Evolutionary conservation across 2,113 vertebrate genomes (phyloP).

Genomic region (Hystrix cristata): DNA sequence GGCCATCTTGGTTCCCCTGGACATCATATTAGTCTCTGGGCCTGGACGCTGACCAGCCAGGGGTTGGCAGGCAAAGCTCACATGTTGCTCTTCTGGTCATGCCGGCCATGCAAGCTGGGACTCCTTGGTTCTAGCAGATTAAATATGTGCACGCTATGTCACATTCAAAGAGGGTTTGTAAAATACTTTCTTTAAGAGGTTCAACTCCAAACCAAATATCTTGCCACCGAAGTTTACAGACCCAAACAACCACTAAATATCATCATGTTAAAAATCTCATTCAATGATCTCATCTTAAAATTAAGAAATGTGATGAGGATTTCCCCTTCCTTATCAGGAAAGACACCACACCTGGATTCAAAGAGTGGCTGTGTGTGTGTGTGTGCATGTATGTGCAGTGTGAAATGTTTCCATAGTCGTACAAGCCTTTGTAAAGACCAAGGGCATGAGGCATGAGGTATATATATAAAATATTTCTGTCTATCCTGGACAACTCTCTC

Average conservation of each 20-base stretch:
- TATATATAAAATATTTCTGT: not conserved
- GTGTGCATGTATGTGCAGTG: not conserved
- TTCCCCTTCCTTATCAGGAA: slow-evolving; percentile 41
- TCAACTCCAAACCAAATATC: slow-evolving; percentile 61
- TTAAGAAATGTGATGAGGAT: slow-evolving; percentile 51
- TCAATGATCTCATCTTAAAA: slow-evolving; percentile 73
- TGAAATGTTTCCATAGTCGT: not conserved
- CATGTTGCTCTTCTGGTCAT: not conserved
- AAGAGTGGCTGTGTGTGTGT: not conserved
- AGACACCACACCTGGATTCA: slow-evolving; percentile 21
- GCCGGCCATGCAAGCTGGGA: not conserved
- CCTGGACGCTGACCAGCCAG: not conserved
- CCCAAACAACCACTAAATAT: slow-evolving; percentile 54
- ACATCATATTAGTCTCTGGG: not conserved
- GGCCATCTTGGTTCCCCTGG: not conserved
- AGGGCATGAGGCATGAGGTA: not conserved
- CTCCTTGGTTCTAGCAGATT: not conserved
- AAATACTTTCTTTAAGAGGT: slow-evolving; percentile 17
- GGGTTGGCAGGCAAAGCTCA: not conserved
- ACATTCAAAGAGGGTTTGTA: not conserved
- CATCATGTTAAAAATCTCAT: slow-evolving; percentile 58
- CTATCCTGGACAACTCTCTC: not conserved
- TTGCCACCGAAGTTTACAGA: slow-evolving; percentile 68
- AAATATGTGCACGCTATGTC: not conserved
- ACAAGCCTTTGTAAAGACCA: not conserved